Percentiles rank a stretch among this genome's conserved stretches.
These are phyloP conservation scores for Menidia menidia DNA, from an alignment of 2,797 vertebrate genomes.

Conservation along the genomic window DNA sequence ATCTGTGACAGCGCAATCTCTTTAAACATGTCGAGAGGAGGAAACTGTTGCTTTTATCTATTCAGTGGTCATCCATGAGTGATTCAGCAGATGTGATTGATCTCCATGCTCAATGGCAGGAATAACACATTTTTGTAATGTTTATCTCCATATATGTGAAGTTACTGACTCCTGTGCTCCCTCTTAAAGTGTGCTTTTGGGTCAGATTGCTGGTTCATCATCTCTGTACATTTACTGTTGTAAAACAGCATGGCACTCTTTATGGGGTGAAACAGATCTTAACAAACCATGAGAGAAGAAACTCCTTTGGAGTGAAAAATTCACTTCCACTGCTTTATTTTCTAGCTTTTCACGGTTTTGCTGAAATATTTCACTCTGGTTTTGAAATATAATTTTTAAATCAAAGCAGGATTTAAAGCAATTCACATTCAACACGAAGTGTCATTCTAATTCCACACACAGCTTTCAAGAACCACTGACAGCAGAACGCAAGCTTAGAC, in stretches of 20 bases:
- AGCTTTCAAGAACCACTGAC: constrained; percentile 65
- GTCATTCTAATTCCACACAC: constrained; percentile 69
- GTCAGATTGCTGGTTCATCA: constrained; percentile 59
- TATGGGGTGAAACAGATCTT: constrained; percentile 57
- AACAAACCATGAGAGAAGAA: constrained; percentile 57
- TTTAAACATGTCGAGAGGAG: constrained; percentile 53
- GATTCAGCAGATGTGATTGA: constrained; percentile 45
- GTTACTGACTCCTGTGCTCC: constrained; percentile 34
- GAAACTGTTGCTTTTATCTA: constrained; percentile 51
- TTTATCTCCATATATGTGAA: constrained; percentile 39
- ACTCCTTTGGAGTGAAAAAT: constrained; percentile 39
- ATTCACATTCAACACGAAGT: constrained; percentile 58
- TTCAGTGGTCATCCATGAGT: constrained; percentile 48
- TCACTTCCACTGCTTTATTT: constrained; percentile 7
- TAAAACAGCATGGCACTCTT: constrained; percentile 62
- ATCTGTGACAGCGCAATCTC: constrained; percentile 38
- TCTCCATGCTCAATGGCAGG: constrained; percentile 5
- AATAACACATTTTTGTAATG: constrained; percentile 33
- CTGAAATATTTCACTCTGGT: constrained; percentile 33
- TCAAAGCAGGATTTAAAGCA: constrained; percentile 54
- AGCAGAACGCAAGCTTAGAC: constrained; percentile 62
- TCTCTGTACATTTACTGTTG: constrained; percentile 76
- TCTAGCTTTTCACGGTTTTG: constrained; percentile 9
- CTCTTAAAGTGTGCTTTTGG: constrained; percentile 47
- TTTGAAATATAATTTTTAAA: constrained; percentile 44